These are phyloP conservation scores for Celastrina argiolus DNA, from an alignment of 2,888 invertebrate genomes.

Conservation along the genomic window DNA sequence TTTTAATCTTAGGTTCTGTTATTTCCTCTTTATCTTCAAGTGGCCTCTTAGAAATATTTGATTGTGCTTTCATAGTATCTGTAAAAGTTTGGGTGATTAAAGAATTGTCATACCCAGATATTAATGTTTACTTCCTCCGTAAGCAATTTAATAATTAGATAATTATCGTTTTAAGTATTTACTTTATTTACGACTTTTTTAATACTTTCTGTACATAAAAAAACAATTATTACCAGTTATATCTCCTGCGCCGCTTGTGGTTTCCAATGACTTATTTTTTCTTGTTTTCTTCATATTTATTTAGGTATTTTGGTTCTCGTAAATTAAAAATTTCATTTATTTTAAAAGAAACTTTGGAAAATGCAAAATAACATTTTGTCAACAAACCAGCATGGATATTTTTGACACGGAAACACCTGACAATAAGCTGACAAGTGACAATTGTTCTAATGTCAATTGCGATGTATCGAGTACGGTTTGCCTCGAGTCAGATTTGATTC, in stretches of 20 bases:
- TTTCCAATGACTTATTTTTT: not conserved
- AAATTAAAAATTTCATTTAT: not conserved
- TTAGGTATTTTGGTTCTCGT: not conserved
- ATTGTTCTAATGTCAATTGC: no score
- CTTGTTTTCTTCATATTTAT: not conserved
- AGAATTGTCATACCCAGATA: not conserved
- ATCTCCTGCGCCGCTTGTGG: not conserved
- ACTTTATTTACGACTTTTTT: no score
- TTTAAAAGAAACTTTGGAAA: not conserved
- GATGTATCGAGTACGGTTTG: no score
- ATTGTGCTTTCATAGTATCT: constrained; percentile 15
- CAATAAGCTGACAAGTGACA: not conserved
- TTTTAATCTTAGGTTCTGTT: constrained; percentile 37
- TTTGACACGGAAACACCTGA: not conserved
- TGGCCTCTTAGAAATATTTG: constrained; percentile 48
- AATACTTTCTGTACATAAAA: not conserved
- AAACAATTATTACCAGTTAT: not conserved
- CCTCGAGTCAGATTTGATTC: no score
- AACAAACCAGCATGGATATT: not conserved
- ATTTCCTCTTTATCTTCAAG: constrained; percentile 34
- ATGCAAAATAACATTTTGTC: not conserved
- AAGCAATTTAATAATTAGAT: no score
- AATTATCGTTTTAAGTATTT: not conserved
- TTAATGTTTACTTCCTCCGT: not conserved
- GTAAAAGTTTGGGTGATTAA: not conserved